phyloP scores from a whole-genome alignment of 2,797 vertebrate genomes.

The Malurus leucopterus region DNA sequence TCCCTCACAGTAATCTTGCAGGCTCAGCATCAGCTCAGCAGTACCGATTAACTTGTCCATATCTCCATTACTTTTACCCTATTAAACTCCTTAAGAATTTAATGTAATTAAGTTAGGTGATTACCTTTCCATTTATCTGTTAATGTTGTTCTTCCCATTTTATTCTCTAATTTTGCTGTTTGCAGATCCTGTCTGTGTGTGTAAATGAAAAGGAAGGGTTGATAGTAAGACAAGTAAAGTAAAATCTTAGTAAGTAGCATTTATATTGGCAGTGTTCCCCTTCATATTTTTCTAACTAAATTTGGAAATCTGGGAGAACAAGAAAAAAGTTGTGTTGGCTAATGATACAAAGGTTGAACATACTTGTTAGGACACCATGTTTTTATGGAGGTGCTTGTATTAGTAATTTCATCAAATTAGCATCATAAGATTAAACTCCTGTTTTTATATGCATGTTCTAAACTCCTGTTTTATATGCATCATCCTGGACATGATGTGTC shows the following conservation, averaged over 20 bases:
- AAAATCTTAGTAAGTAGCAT: neutral
- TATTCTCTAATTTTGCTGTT: neutral
- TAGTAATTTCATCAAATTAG: neutral
- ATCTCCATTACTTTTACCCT: neutral
- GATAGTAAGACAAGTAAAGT: neutral
- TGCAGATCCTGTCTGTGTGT: neutral
- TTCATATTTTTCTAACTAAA: neutral
- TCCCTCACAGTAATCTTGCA: neutral
- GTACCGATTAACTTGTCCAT: neutral
- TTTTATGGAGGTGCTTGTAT: neutral
- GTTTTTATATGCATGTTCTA: neutral
- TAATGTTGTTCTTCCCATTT: neutral
- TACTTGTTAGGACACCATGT: neutral
- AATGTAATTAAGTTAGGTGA: neutral
- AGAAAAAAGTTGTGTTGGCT: neutral
- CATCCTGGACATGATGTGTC: neutral
- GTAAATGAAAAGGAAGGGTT: neutral
- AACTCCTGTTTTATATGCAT: neutral
- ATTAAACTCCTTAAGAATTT: neutral
- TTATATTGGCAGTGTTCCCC: neutral
- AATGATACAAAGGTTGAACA: neutral
- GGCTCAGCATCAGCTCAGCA: neutral
- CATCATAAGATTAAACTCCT: neutral
- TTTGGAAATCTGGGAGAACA: neutral
- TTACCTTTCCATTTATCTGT: neutral